Evolutionary conservation across 2,113 vertebrate species (phyloP), one percentile per base, ranked within the genome.

Genomic region (Forbesichthys agassizii): DNA sequence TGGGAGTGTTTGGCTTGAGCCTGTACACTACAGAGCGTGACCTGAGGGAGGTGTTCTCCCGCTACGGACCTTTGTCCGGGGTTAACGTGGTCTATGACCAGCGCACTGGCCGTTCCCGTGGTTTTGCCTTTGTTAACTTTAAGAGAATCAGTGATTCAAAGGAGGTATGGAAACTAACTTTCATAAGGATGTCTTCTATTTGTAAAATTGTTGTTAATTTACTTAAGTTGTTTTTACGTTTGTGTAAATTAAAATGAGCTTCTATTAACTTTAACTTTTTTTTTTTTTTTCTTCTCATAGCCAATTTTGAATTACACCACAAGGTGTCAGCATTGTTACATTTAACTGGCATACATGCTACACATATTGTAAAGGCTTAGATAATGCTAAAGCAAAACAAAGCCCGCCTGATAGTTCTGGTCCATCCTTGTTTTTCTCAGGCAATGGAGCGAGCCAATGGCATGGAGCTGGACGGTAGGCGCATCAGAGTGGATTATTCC

Each of bases 21-120:
- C 91, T 97, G 75, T 97, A 96, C 82, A 99, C 96, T 56, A 96
- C 95, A 16, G 96, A 97, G 90, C 93, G 94, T 61, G 96, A 98
- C 84, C 83, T 98, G 76, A 93, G 95, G 74, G 96, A 97, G 88
- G 95, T 98, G 51, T 99, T 99, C 84, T 96, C 95, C n/a, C 94
- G 94, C 61, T 95, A 97, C 0, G 96, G 96, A 64, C 95, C 95
- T 49, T 86, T 99, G 84, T 92, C 93, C 36, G 96, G 95, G 55
- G 96, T 98, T 85, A 98, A 96, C 57, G 95, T 98, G 33, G 97
- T 97, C 74, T 96, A 98, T 59, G 96, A 97, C 90, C 96, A 98
- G 61, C 93, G 96, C 68, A 97, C 96, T 5, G 95, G 96, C 5
- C 90, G 96, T 61, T 98, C 96, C 65, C 92, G 95, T 61, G 96